Evolutionary conservation across 2,797 vertebrate genomes (phyloP).

Genomic region (Selene dorsalis): DNA sequence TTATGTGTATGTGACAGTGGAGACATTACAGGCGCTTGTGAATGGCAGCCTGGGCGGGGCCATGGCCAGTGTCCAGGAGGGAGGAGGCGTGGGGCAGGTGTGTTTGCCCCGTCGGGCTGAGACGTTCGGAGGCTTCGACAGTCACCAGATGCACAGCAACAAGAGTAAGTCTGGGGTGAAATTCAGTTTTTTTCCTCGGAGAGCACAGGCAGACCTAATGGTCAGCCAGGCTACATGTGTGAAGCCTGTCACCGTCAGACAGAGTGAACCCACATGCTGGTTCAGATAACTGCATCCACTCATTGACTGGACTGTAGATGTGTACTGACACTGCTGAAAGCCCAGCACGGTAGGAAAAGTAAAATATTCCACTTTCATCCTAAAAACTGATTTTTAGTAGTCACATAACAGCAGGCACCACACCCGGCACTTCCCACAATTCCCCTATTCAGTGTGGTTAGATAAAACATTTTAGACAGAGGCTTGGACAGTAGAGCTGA

Average conservation of each 20-base stretch:
- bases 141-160: constrained; percentile 93
- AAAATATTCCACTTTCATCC: constrained; percentile 29
- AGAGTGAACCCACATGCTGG: constrained; percentile 23
- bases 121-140: constrained; percentile 98
- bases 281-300: constrained; percentile 10
- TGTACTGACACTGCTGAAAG: constrained; percentile 10
- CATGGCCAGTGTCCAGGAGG: constrained; percentile 80
- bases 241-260: not conserved
- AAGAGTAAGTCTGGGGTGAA: constrained; percentile 85
- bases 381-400: constrained; percentile 23
- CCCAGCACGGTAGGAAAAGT: constrained; percentile 16
- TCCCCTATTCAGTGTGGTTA: constrained; percentile 35
- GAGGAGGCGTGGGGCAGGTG: constrained; percentile 82
- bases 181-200: not conserved
- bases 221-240: not conserved
- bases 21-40: constrained; percentile 91
- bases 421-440: constrained; percentile 35
- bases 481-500: constrained; percentile 39
- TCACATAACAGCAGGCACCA: constrained; percentile 34
- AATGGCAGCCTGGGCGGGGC: constrained; percentile 88
- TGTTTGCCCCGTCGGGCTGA: constrained; percentile 94
- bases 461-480: constrained; percentile 42
- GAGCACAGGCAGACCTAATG: not conserved
- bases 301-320: constrained; percentile 26
- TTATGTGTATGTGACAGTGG: constrained; percentile 87